Evolutionary conservation across 1,140 invertebrate species (phyloP).

Genomic region (Carcinoscorpius rotundicauda): DNA sequence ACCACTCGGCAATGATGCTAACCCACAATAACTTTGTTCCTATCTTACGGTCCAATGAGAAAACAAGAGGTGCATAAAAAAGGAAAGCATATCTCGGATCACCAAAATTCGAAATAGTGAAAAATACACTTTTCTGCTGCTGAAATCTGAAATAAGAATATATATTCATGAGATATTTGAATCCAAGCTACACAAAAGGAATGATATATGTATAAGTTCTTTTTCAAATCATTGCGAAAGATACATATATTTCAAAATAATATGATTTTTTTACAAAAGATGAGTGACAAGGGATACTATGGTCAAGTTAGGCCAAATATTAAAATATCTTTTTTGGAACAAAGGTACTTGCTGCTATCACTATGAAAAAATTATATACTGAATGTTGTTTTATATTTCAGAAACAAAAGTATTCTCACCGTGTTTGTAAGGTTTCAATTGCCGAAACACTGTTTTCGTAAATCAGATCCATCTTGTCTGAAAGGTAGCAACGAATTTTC

Average conservation of each 20-base stretch:
- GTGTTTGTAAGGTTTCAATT: constrained; percentile 21
- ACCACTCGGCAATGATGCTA: constrained; percentile 39
- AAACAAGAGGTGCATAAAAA: constrained; percentile 37
- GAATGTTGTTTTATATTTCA: too few relatives aligned
- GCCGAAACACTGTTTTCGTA: constrained; percentile 23
- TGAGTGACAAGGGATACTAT: too few relatives aligned
- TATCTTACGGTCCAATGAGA: constrained; percentile 31
- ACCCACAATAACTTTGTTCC: constrained; percentile 35
- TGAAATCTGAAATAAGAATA: constrained; percentile 27
- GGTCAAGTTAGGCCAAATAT: too few relatives aligned
- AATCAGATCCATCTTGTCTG: constrained; percentile 22
- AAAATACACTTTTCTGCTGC: constrained; percentile 33
- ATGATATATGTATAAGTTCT: too few relatives aligned
- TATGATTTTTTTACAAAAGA: too few relatives aligned
- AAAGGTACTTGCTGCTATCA: too few relatives aligned
- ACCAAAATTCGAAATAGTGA: constrained; percentile 35
- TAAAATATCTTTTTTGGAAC: too few relatives aligned
- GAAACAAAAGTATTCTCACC: constrained; percentile 10
- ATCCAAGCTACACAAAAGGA: too few relatives aligned
- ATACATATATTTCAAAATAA: too few relatives aligned
- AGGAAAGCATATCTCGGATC: constrained; percentile 40
- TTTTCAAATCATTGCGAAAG: too few relatives aligned
- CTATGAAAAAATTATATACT: too few relatives aligned
- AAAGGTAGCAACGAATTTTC: background rate
- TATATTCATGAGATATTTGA: background rate